A percentile compares a stretch with the other conserved stretches of the same genome.
phyloP scores from a whole-genome alignment of 2,888 invertebrate genomes.

The Nipponacmea schrenckii region DNA sequence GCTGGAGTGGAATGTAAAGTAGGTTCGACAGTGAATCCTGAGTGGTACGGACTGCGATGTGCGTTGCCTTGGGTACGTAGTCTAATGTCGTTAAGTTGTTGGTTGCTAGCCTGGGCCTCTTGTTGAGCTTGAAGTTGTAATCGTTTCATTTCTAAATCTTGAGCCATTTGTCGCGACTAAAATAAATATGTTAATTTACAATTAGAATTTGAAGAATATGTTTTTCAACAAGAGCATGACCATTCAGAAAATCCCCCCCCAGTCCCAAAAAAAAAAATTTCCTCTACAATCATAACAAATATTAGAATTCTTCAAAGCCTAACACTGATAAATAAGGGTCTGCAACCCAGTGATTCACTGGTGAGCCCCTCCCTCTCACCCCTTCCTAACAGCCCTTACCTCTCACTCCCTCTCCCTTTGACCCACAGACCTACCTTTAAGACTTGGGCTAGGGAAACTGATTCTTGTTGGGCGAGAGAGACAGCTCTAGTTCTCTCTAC shows the following conservation, averaged over 20 bases:
- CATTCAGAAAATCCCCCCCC: too few relatives aligned
- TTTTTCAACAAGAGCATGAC: not conserved
- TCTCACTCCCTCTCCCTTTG: not conserved
- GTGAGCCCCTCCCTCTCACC: too few relatives aligned
- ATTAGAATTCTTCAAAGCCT: too few relatives aligned
- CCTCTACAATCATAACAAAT: too few relatives aligned
- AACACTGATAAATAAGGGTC: too few relatives aligned
- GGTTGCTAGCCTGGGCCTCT: slow-evolving; percentile 51
- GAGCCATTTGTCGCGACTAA: slow-evolving; percentile 59
- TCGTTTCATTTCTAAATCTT: slow-evolving; percentile 52
- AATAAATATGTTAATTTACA: not conserved
- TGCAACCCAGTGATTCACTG: too few relatives aligned
- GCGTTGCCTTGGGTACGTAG: slow-evolving; percentile 15
- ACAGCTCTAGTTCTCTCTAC: slow-evolving; percentile 70
- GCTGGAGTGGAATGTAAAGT: slow-evolving; percentile 9
- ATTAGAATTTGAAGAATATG: not conserved
- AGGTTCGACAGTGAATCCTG: slow-evolving; percentile 6
- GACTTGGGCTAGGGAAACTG: slow-evolving; percentile 66
- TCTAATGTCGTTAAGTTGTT: slow-evolving; percentile 47
- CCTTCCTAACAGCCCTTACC: not conserved
- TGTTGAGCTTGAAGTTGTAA: slow-evolving; percentile 54
- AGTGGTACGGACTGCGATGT: slow-evolving; percentile 17
- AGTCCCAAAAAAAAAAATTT: too few relatives aligned
- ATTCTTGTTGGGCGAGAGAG: slow-evolving; percentile 66
- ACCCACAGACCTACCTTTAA: slow-evolving; percentile 54